phyloP scores from a whole-genome alignment of 2,113 vertebrate species.

The Sinocyclocheilus rhinocerous region DNA sequence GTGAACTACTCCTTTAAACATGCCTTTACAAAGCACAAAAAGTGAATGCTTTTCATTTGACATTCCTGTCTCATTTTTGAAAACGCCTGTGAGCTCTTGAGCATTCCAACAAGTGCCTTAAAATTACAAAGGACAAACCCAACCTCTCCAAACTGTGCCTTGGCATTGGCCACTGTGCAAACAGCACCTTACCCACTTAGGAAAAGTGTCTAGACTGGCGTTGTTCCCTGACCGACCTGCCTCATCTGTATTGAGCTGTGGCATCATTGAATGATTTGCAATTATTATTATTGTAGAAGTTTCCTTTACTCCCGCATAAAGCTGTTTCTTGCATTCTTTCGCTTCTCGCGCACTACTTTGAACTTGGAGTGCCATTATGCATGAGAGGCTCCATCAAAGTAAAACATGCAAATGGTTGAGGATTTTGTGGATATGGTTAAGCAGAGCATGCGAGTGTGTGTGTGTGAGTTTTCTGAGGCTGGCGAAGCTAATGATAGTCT shows the following conservation, averaged over 20 bases:
- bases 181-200: conserved; percentile 19
- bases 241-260: conserved; percentile 15
- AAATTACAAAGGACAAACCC: conserved; percentile 1
- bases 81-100: conserved; percentile 30
- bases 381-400: conserved; percentile 31
- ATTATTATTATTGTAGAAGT: conserved; percentile 31
- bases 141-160: conserved; percentile 10
- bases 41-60: conserved; percentile 14
- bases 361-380: conserved; percentile 37
- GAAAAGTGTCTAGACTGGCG: conserved; percentile 8
- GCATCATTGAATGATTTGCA: background rate
- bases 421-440: conserved; percentile 36
- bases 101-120: conserved; percentile 28
- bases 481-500: conserved; percentile 1
- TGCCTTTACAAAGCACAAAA: background rate
- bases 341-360: background rate
- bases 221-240: background rate
- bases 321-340: background rate
- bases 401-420: conserved; percentile 35
- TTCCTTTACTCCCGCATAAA: background rate
- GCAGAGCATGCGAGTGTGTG: background rate
- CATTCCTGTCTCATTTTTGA: conserved; percentile 37
- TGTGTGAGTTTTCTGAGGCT: background rate
- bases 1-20: background rate
- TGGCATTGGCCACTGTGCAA: conserved; percentile 26